Percentiles rank a stretch among this genome's conserved stretches.
Conservation (phyloP, 2,797 vertebrate genomes). For the Thunnus albacares region DNA sequence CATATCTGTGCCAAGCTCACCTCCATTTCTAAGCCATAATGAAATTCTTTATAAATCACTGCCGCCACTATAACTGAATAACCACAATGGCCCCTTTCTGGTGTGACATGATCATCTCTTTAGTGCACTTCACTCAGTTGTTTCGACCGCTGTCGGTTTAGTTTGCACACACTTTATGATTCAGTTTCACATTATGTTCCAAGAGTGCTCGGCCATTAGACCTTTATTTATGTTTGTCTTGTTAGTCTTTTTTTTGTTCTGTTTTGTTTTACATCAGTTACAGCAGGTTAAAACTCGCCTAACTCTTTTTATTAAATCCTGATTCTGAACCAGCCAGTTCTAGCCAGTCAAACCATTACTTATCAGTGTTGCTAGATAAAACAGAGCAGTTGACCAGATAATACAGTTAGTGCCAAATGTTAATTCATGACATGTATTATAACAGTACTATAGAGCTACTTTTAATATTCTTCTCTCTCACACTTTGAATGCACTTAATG, state of each 20-base stretch:
- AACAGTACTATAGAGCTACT: constrained; percentile 18
- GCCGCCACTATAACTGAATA: constrained; percentile 7
- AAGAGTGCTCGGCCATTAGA: neutral
- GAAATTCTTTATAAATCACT: constrained; percentile 19
- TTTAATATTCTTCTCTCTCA: constrained; percentile 16
- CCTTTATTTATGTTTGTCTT: neutral
- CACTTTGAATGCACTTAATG: constrained; percentile 43
- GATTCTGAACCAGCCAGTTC: constrained; percentile 14
- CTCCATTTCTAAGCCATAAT: neutral
- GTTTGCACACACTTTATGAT: neutral
- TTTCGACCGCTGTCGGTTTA: neutral
- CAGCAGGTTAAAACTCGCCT: too few relatives aligned
- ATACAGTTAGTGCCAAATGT: constrained; percentile 76
- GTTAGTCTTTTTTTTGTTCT: neutral
- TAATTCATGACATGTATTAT: constrained; percentile 9
- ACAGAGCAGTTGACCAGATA: constrained; percentile 10
- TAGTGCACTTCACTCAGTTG: neutral
- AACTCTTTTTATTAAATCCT: too few relatives aligned
- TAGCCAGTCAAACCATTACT: constrained; percentile 27
- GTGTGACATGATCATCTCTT: neutral
- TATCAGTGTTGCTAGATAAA: constrained; percentile 34
- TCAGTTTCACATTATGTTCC: neutral
- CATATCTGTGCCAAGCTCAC: constrained; percentile 3
- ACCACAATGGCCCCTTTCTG: neutral
- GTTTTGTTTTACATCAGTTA: too few relatives aligned